Conservation (phyloP, 37 sponge, comb jelly and placozoan genomes). For the Geodia barretti region DNA sequence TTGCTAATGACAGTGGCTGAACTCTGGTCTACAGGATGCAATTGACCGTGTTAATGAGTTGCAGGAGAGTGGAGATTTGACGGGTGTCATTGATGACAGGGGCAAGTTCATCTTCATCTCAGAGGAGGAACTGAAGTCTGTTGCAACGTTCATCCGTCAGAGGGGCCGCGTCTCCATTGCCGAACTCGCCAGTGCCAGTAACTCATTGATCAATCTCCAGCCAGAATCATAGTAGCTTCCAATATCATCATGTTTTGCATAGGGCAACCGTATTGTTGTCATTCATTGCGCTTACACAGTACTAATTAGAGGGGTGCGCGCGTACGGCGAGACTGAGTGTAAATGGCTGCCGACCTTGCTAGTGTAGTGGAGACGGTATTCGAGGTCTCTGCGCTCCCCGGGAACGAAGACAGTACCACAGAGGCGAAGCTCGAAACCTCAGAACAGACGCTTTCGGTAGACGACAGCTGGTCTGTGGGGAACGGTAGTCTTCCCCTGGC, state of each 20-base stretch:
- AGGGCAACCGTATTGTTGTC: too few species aligned
- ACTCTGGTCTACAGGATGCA: conserved; percentile 48
- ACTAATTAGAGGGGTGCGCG: too few species aligned
- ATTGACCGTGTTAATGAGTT: conserved; percentile 66
- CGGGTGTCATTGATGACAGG: conserved; percentile 92
- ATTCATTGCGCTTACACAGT: too few species aligned
- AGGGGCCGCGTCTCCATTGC: conserved; percentile 88
- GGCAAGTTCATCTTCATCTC: conserved; percentile 97
- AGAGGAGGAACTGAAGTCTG: conserved; percentile 76
- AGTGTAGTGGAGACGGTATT: too few species aligned
- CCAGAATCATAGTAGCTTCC: conserved; percentile 53
- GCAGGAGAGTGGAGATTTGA: conserved; percentile 61
- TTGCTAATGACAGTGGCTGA: too few species aligned
- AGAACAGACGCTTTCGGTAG: background rate
- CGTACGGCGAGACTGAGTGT: too few species aligned
- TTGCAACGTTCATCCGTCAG: conserved; percentile 88
- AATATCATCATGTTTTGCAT: too few species aligned
- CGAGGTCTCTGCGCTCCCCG: too few species aligned
- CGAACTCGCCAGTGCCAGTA: conserved; percentile 86
- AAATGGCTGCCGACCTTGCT: too few species aligned
- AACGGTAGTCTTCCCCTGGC: background rate
- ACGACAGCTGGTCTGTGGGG: background rate
- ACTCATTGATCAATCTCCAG: conserved; percentile 14
- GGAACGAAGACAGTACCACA: too few species aligned
- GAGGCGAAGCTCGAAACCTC: too few species aligned